Evolutionary conservation across 2,888 invertebrate genomes (phyloP).

Genomic region (Hirtodrosophila confusa): DNA sequence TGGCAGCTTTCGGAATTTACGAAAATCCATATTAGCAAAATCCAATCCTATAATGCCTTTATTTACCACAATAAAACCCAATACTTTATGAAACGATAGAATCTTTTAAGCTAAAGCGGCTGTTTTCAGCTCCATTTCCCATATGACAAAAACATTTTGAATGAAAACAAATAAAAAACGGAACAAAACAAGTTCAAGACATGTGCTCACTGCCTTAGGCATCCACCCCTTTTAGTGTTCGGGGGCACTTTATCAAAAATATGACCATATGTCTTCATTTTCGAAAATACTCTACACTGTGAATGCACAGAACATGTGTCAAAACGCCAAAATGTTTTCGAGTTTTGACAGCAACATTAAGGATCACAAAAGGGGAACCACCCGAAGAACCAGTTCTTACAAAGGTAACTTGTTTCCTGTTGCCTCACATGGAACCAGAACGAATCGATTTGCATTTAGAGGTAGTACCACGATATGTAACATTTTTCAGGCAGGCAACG

Average conservation of each 20-base stretch:
- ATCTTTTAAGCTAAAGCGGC: no score
- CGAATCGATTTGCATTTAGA: conserved; percentile 65
- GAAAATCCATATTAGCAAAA: no score
- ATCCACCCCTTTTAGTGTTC: conserved; percentile 41
- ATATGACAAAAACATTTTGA: conserved; percentile 10
- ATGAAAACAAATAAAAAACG: conserved; percentile 1
- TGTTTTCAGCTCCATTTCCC: conserved; percentile 6
- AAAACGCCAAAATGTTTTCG: conserved; percentile 59
- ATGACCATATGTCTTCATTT: conserved; percentile 63
- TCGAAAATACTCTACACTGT: conserved; percentile 26
- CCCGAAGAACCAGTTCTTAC: conserved; percentile 44
- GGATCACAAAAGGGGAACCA: conserved; percentile 15
- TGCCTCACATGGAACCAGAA: conserved; percentile 31
- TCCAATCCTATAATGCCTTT: no score
- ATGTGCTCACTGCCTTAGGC: conserved; percentile 6
- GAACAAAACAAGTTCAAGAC: conserved; percentile 32
- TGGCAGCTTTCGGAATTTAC: no score
- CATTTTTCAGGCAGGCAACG: conserved; percentile 26
- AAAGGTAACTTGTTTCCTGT: conserved; percentile 31
- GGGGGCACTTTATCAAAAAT: conserved; percentile 17
- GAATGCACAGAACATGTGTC: conserved; percentile 43
- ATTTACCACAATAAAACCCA: no score
- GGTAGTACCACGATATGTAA: conserved; percentile 29
- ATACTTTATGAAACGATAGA: no score
- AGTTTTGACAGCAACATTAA: conserved; percentile 37